Evolutionary conservation across 2,797 vertebrate species (phyloP).

Genomic region (Cryptoblepharus egeriae): DNA sequence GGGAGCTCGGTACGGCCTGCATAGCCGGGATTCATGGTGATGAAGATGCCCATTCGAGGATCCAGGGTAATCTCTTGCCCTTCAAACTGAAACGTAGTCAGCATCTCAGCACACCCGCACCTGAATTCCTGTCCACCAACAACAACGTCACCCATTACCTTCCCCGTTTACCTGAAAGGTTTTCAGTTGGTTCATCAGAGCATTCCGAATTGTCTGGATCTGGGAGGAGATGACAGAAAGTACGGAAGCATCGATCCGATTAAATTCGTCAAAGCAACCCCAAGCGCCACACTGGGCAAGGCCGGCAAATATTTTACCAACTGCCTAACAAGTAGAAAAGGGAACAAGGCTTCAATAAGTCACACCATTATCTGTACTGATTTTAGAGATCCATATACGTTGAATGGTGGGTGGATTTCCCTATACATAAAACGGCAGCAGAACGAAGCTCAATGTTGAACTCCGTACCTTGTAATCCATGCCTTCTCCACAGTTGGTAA

Average conservation of each 20-base stretch:
- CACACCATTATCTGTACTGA: too few species aligned
- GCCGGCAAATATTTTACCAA: constrained; percentile 96
- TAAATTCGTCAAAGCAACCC: constrained; percentile 99
- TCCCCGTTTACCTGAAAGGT: constrained; percentile 84
- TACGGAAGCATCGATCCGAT: constrained; percentile 96
- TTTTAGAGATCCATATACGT: too few species aligned
- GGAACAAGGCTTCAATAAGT: constrained; percentile 11
- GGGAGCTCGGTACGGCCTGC: constrained; percentile 95
- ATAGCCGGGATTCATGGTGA: constrained; percentile 98
- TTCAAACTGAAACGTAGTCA: constrained; percentile 84
- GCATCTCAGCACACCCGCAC: not conserved
- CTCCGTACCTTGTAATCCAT: constrained; percentile 94
- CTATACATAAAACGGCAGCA: too few species aligned
- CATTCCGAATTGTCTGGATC: constrained; percentile 94
- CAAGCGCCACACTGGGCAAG: constrained; percentile 96
- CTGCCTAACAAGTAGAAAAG: constrained; percentile 78
- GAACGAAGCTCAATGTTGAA: not conserved
- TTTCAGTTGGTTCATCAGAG: constrained; percentile 88
- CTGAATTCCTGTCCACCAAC: not conserved
- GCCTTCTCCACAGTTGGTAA: constrained; percentile 98
- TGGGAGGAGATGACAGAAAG: constrained; percentile 97
- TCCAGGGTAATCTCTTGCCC: constrained; percentile 93
- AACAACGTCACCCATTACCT: constrained; percentile 27
- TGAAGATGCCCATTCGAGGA: constrained; percentile 92
- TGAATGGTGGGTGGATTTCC: too few species aligned